Evolutionary conservation across 1,140 invertebrate genomes (phyloP), one percentile per base, ranked within the genome.

Genomic region (Heliconius hermathena): DNA sequence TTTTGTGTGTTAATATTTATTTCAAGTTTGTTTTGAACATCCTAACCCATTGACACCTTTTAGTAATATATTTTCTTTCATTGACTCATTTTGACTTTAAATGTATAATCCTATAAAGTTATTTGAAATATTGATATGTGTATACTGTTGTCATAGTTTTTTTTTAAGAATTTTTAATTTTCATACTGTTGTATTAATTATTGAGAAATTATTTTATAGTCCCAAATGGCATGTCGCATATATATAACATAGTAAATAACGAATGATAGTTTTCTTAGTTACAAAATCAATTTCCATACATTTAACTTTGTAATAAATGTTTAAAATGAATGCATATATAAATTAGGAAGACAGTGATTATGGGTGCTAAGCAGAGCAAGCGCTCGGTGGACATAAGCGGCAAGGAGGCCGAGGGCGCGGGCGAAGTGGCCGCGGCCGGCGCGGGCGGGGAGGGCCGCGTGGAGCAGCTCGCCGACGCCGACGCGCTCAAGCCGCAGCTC

Each of bases 311-410:
- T 13, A 46, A 54, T 54, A 54, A n/a, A 9, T 22, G 20, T 60
- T 60, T 9, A 60, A 60, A 60, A 60, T 60, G 9, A 0, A 22
- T 11, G 22, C 1, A 20, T 22, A 60, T 22, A 11, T 60, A 33
- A 9, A 66, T 26, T 33, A 86, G 86, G 79, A 71, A 78, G 84
- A 82, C 83, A 85, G 82, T 75, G 76, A 92, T 93, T 90, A 97
- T 98, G 97, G 97, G 97, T 95, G 97, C 96, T 92, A 96, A 96
- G 95, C 97, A 97, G 95, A 97, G 97, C 94, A 98, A 97, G 94
- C 96, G 97, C 95, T 97, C 97, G 84, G 97, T 97, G 88, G 97
- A 98, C 89, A 97, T 98, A 93, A 97, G 97, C 89, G 97, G 97
- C 85, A 96, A 97, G 88, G 97, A 97, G 90, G 97, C 97, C 88